Base-by-base conservation (phyloP, 2,888 invertebrate genomes). In the Itoplectis maculator region DNA sequence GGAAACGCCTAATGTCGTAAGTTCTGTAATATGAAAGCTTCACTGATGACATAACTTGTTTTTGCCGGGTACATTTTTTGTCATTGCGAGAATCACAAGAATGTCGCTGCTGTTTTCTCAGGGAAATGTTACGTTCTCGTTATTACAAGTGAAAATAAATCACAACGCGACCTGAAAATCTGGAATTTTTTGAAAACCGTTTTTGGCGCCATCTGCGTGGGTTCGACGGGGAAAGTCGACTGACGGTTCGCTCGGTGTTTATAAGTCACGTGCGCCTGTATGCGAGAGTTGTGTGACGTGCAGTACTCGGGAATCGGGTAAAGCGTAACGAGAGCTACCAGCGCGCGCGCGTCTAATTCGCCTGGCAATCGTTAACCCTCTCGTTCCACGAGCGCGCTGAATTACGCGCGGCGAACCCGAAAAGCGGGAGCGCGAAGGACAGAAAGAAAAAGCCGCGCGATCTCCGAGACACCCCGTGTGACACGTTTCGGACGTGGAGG, bases 171-270 rank as follows among this genome's bases (percentile, higher is more conserved):
- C 20, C 3, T 20, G 9, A 51, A n/a, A 42, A 37, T 68, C 63
- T 63, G 42, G 37, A 23, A 56, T 20, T 73, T 79, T 74, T 61
- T 74, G 15, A 63, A 54, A 73, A 75, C 15, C 69, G 81, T 65
- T 49, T 51, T 51, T 51, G 49, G 66, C 81, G 81, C 76, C 76
- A 81, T 72, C 81, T 81, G 66, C 70, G 59, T 72, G 29, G 3
- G 59, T 59, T 59, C n/a, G 13, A 59, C 56, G n/a, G n/a, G 2
- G 11, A 29, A 29, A 29, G 11, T 9, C 59, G 49, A 81, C 42
- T 72, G 81, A 81, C 81, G 81, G 81, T 81, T 76, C 61, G 20
- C 37, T 23, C 20, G 37, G 35, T 51, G 37, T 37, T 5, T 29
- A 5, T 29, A 29, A 29, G 29, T 29, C 29, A 49, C 35, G 45